Base-by-base conservation (phyloP, 2,113 vertebrate species). In the Cavia aperea region DNA sequence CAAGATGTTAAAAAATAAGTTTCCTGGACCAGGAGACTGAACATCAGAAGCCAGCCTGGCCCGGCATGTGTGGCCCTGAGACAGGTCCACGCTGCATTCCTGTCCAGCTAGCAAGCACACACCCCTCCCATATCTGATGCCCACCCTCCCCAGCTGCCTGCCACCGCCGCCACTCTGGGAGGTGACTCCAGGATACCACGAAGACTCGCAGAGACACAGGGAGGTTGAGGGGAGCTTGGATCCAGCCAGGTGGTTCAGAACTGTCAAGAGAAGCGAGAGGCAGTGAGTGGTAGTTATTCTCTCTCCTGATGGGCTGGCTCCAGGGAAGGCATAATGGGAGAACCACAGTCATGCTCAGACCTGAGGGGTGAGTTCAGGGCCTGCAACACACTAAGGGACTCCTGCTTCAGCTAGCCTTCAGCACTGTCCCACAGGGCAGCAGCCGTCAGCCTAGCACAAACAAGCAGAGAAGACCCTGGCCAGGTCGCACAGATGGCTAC, bases 201-300 rank as follows among this genome's bases (percentile, higher is more conserved):
- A 26, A 77, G 73, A 77, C 43, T 49, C 14, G 68, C 68, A 97
- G 97, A 97, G 84, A 96, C 81, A 93, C n/a, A 26, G 93, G 94
- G 93, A 96, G 94, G 90, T 93, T 81, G 96, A 97, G 93, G 93
- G 95, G 90, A 96, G 96, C 95, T 95, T 36, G 43, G 86, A 95
- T 97, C 95, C 97, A 95, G 88, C 91, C 92, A 94, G 95, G 96
- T 85, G 77, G 95, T 96, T 97, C 97, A 98, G 94, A 98, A 98
- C 98, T 98, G 97, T 81, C 23, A 66, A 96, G 56, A 96, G 93
- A 96, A 95, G 16, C 94, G 93, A 93, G 77, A 94, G 63, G 88
- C 0, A 0, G 66, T 4, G 65, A 93, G 85, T 70, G 39, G n/a
- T 49, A 29, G 78, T 88, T 82, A 78, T 21, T 79, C 2, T 65